phyloP scores from a whole-genome alignment of 2,888 invertebrate species.

The Isotomurus palustris region DNA sequence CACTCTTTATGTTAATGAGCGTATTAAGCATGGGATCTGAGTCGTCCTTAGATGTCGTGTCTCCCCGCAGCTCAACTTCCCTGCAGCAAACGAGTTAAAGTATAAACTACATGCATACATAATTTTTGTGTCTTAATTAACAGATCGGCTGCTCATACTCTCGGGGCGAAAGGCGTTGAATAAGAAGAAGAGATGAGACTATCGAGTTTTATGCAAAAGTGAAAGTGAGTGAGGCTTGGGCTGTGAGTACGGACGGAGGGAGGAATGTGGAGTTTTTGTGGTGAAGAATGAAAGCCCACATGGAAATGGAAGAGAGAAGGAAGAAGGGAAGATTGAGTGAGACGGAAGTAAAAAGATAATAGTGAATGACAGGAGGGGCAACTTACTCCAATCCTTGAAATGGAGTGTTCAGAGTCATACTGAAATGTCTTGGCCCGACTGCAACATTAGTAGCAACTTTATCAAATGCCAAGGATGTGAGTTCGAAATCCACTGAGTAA shows the following conservation, averaged over 20 bases:
- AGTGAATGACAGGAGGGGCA: background rate
- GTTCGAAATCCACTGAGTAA: slow-evolving; percentile 38
- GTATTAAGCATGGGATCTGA: slow-evolving; percentile 20
- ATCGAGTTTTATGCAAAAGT: too few relatives aligned
- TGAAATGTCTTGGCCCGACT: slow-evolving; percentile 34
- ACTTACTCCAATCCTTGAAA: slow-evolving; percentile 35
- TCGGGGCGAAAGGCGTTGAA: too few relatives aligned
- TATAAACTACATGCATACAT: background rate
- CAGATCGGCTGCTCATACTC: background rate
- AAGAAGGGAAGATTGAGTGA: too few relatives aligned
- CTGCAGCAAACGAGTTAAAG: slow-evolving; percentile 12
- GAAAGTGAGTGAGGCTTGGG: too few relatives aligned
- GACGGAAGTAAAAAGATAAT: too few relatives aligned
- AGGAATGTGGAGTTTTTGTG: too few relatives aligned
- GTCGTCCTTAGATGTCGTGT: slow-evolving; percentile 23
- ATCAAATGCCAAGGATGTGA: slow-evolving; percentile 36
- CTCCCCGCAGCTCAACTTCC: slow-evolving; percentile 35
- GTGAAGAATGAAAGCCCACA: too few relatives aligned
- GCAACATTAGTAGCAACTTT: slow-evolving; percentile 38
- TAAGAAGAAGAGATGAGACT: too few relatives aligned
- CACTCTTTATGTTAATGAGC: slow-evolving; percentile 27
- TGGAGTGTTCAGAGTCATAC: slow-evolving; percentile 40
- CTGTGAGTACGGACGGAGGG: too few relatives aligned
- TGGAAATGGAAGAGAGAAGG: too few relatives aligned
- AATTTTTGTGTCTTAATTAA: background rate